Evolutionary conservation across 2,113 vertebrate genomes (phyloP).

Genomic region (Neoarius graeffei): DNA sequence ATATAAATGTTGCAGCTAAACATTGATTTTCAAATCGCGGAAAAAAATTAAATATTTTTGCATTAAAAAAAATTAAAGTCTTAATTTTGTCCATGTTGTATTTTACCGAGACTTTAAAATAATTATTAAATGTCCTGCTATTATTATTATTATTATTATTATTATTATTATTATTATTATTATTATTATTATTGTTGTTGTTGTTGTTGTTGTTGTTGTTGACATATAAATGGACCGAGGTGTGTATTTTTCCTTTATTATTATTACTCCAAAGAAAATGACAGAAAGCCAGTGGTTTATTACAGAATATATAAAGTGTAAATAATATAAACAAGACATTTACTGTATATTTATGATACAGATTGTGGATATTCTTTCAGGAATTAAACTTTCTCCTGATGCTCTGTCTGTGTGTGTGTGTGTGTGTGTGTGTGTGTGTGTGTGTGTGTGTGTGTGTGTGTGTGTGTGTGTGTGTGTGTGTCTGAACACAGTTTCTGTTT

Average conservation of each 20-base stretch:
- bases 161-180: too few relatives aligned
- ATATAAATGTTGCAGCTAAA: too few relatives aligned
- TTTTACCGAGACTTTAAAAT: too few relatives aligned
- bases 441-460: neutral
- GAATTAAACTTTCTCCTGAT: neutral
- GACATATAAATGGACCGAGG: too few relatives aligned
- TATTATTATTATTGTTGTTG: too few relatives aligned
- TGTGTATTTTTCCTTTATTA: neutral
- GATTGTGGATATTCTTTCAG: neutral
- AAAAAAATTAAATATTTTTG: too few relatives aligned
- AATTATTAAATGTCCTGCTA: too few relatives aligned
- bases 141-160: too few relatives aligned
- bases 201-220: too few relatives aligned
- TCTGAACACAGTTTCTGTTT: neutral
- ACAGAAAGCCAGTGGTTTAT: neutral
- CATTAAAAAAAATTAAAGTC: too few relatives aligned
- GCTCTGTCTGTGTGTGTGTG: neutral
- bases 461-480: neutral
- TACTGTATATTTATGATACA: neutral
- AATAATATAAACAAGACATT: neutral
- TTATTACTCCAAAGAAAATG: neutral
- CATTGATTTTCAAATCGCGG: too few relatives aligned
- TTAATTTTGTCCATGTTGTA: too few relatives aligned
- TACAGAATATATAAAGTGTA: neutral
- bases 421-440: neutral